A percentile compares a stretch with the other conserved stretches of the same genome.
These are phyloP conservation scores for Scortum barcoo DNA, from an alignment of 2,113 vertebrate species.

Conservation along the genomic window DNA sequence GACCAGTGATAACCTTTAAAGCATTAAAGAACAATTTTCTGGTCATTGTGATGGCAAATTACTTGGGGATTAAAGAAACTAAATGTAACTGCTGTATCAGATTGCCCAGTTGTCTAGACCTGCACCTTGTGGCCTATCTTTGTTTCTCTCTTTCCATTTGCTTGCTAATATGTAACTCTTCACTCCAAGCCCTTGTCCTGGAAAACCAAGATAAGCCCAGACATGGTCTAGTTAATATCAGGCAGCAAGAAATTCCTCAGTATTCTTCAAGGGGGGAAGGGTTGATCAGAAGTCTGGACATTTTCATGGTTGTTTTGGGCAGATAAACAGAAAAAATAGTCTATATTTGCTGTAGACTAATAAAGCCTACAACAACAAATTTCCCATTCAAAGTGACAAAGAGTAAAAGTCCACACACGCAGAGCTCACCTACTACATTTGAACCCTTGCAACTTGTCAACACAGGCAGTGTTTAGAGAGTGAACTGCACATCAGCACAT, in stretches of 20 bases:
- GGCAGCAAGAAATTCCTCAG: conserved; percentile 59
- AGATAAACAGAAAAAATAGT: background rate
- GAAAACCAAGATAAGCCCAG: conserved; percentile 69
- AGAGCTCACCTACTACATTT: conserved; percentile 42
- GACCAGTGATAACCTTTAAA: conserved; percentile 46
- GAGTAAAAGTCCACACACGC: too few relatives aligned
- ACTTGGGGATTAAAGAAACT: conserved; percentile 35
- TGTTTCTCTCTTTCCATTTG: conserved; percentile 35
- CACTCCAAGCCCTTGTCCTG: conserved; percentile 51
- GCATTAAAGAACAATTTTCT: conserved; percentile 31
- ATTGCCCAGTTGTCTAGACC: conserved; percentile 37
- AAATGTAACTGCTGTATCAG: conserved; percentile 39
- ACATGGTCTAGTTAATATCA: conserved; percentile 68
- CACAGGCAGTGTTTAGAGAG: conserved; percentile 60
- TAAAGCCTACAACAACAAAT: conserved; percentile 10
- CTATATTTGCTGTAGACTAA: background rate
- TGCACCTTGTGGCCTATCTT: conserved; percentile 44
- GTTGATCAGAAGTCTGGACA: conserved; percentile 32
- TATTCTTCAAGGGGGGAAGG: conserved; percentile 42
- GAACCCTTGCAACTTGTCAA: conserved; percentile 61
- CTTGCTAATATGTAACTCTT: conserved; percentile 75
- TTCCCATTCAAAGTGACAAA: too few relatives aligned
- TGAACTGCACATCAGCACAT: conserved; percentile 62
- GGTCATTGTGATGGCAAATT: conserved; percentile 45
- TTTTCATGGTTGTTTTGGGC: background rate